Percentiles rank a stretch among this genome's conserved stretches.
Evolutionary conservation across 2,113 vertebrate species (phyloP).

Genomic region (Taxidea taxus): DNA sequence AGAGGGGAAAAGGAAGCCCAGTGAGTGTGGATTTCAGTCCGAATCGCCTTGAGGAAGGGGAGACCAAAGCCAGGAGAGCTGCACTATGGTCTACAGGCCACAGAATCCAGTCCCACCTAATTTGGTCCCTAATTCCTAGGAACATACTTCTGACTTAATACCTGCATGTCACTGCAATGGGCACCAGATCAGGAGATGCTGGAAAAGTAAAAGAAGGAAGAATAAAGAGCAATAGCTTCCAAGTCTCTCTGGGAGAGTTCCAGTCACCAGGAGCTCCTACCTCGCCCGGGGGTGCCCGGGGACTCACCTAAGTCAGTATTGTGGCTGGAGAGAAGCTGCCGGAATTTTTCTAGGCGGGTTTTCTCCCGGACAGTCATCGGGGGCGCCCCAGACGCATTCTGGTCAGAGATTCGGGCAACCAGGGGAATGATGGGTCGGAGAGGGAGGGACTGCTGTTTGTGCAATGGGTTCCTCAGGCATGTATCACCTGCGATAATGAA

Average conservation of each 20-base stretch:
- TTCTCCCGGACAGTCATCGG: conserved; percentile 97
- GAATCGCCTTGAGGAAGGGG: background rate
- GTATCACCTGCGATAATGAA: conserved; percentile 78
- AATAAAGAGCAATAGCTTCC: conserved; percentile 47
- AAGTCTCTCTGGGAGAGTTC: background rate
- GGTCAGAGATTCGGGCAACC: conserved; percentile 97
- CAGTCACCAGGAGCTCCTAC: background rate
- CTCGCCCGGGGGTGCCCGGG: background rate
- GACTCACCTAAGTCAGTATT: conserved; percentile 95
- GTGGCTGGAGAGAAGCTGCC: conserved; percentile 92
- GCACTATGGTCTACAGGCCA: conserved; percentile 6
- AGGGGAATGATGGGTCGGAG: conserved; percentile 94
- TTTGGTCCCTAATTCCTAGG: background rate
- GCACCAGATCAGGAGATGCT: conserved; percentile 45
- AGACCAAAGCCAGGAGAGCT: background rate
- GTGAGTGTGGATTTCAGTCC: background rate
- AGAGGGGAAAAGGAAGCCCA: background rate
- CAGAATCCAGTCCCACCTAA: conserved; percentile 4
- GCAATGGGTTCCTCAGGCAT: conserved; percentile 86
- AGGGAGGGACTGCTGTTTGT: conserved; percentile 95
- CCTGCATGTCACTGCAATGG: conserved; percentile 41
- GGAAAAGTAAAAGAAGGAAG: conserved; percentile 65
- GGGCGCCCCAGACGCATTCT: conserved; percentile 96
- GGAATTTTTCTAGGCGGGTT: conserved; percentile 95
- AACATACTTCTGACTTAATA: conserved; percentile 41